Evolutionary conservation across 2,888 invertebrate genomes (phyloP).

Genomic region (Drosophila kuntzei): DNA sequence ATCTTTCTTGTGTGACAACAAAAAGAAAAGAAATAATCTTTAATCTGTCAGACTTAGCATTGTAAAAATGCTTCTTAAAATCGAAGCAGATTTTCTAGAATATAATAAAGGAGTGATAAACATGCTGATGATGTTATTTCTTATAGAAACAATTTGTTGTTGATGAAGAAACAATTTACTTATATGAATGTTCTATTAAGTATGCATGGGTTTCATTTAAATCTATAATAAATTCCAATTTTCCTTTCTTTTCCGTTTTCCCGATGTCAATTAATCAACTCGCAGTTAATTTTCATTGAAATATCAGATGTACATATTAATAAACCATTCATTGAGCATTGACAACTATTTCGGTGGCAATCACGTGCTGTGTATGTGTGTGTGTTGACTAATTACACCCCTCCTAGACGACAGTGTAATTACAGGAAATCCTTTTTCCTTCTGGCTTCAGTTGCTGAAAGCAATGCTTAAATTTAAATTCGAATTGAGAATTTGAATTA

Average conservation of each 20-base stretch:
- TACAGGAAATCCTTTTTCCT: conserved; percentile 79
- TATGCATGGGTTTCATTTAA: not conserved
- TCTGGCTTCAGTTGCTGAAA: conserved; percentile 19
- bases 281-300: conserved; percentile 32
- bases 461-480: conserved; percentile 39
- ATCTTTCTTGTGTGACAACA: conserved; percentile 19
- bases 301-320: conserved; percentile 56
- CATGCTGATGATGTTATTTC: not conserved
- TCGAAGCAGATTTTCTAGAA: conserved; percentile 8
- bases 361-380: conserved; percentile 42
- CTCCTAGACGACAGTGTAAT: conserved; percentile 53
- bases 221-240: not conserved
- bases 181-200: not conserved
- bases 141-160: not conserved
- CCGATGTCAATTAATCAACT: conserved; percentile 59
- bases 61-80: conserved; percentile 12
- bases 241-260: conserved; percentile 8
- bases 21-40: not conserved
- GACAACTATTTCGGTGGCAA: conserved; percentile 48
- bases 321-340: conserved; percentile 43
- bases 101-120: not conserved
- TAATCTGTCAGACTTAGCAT: conserved; percentile 16
- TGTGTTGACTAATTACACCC: conserved; percentile 59
- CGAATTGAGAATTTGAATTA: conserved; percentile 38
- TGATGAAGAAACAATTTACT: not conserved